A percentile compares a stretch with the other conserved stretches of the same genome.
Evolutionary conservation across 2,113 vertebrate species (phyloP).

Genomic region (Pterophyllum scalare): DNA sequence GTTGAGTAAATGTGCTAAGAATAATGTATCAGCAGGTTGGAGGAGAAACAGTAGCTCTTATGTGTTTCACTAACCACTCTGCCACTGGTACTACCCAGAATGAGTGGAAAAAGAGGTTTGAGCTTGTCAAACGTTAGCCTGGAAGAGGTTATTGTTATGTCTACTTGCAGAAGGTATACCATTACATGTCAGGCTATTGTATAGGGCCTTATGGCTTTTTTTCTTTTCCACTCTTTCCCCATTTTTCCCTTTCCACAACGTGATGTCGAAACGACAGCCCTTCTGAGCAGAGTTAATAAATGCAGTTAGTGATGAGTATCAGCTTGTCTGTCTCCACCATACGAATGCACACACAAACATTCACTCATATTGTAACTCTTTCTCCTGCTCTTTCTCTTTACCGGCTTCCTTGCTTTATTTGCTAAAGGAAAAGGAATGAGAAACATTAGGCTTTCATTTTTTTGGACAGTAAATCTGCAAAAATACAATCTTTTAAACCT

Average conservation of each 20-base stretch:
- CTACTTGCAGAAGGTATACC: conserved; percentile 75
- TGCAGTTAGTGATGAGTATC: conserved; percentile 60
- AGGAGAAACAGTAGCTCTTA: conserved; percentile 47
- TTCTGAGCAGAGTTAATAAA: conserved; percentile 62
- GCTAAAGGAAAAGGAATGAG: background rate
- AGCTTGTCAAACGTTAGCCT: conserved; percentile 51
- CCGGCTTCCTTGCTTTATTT: background rate
- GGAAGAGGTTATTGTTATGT: conserved; percentile 82
- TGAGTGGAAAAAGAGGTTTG: conserved; percentile 21
- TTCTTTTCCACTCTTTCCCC: background rate
- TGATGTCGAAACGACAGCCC: conserved; percentile 58
- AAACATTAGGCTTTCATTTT: conserved; percentile 19
- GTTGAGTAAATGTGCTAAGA: background rate
- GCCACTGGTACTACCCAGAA: conserved; percentile 37
- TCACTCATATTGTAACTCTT: background rate
- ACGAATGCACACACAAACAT: background rate
- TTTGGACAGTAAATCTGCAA: conserved; percentile 32
- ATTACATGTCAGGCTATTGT: conserved; percentile 66
- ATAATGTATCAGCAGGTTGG: conserved; percentile 28
- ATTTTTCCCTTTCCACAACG: conserved; percentile 18
- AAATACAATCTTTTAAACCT: conserved; percentile 24
- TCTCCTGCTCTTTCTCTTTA: background rate
- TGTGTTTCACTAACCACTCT: conserved; percentile 46
- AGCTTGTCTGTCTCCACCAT: conserved; percentile 73
- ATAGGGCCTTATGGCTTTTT: conserved; percentile 18